Base-by-base conservation (phyloP, 2,797 vertebrate genomes). In the Xiphophorus birchmanni region DNA sequence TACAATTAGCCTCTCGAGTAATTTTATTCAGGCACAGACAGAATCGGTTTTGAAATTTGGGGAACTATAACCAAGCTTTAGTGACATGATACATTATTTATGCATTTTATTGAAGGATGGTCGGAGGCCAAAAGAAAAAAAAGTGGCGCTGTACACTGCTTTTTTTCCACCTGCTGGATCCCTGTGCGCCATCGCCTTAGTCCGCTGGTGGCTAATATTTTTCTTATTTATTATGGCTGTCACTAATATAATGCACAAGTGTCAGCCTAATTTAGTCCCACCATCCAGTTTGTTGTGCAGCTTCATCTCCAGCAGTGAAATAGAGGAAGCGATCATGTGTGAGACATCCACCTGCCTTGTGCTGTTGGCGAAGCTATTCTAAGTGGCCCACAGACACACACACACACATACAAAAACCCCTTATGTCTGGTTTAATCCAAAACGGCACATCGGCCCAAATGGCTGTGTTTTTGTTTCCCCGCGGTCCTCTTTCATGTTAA, bases 401-500 rank as follows among this genome's bases (percentile, higher is more conserved):
- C 47, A 17, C 47, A 7, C 17, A 21, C 6, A 52, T 6, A 52
- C 21, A 26, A 54, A 54, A 54, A 10, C 56, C 73, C 58, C 63
- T 69, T 60, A 45, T 78, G 91, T 91, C 87, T 90, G 88, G 80
- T 90, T 93, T 94, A 93, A 95, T 94, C 90, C 84, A 87, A 90
- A 94, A 92, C 86, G 86, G 88, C 93, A 94, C 92, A 90, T 92
- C 82, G 87, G 93, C 92, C 94, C 91, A 92, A 94, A 93, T 89
- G 90, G 91, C 76, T 78, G n/a, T 91, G 92, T 90, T 91, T 94
- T 94, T 93, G 91, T 92, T 90, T 94, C 91, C 92, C 91, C 21
- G 84, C 81, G 90, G 92, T 87, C 90, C 91, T 92, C 87, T 93
- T 94, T 95, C 92, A 95, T 94, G 94, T 93, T 94, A 94, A 93